Base-by-base conservation (phyloP, 1,140 invertebrate genomes). In the Sitodiplosis mosellana region DNA sequence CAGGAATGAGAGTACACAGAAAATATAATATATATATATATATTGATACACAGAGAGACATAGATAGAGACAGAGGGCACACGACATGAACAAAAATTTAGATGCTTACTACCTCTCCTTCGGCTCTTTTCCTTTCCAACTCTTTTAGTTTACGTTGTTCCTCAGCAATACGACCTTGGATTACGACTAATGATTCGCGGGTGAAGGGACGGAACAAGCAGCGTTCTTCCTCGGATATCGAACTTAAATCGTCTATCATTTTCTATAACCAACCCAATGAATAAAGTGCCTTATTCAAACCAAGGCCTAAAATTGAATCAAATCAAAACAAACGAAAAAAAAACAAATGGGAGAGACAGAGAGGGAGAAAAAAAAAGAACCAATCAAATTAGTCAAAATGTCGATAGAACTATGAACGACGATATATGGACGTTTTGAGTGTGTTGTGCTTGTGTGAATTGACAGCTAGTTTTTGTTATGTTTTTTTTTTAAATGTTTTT, bases 121-220 rank as follows among this genome's bases (percentile, higher is more conserved):
- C 85, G 72, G 84, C 86, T 80, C 85, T 81, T 75, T 89, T 90
- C 78, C 86, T 87, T 78, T 92, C 84, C 70, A 90, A 78, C 76
- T 92, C 87, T 73, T 87, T 85, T 76, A 89, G 87, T 76, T 89
- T 88, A 68, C 84, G 87, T 79, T 87, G 74, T 76, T 93, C 88
- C 69, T 89, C 87, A 61, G 85, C 83, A 69, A 93, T 92, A 60
- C 88, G 81, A 68, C 81, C 74, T 74, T 94, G 85, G 71, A 95
- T 92, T 68, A 79, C 80, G 69, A 83, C 80, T 69, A 94, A 75
- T 70, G 90, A 93, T 74, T 95, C 90, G 72, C 89, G 78, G 66
- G 91, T 95, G 77, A 95, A 95, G 73, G 88, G 89, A 80, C 84
- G 83, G 84, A 95, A 96, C 78, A 87, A 77, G 74, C 83, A 83